Base-by-base conservation (phyloP, 1,140 invertebrate genomes). In the Papilio xuthus region DNA sequence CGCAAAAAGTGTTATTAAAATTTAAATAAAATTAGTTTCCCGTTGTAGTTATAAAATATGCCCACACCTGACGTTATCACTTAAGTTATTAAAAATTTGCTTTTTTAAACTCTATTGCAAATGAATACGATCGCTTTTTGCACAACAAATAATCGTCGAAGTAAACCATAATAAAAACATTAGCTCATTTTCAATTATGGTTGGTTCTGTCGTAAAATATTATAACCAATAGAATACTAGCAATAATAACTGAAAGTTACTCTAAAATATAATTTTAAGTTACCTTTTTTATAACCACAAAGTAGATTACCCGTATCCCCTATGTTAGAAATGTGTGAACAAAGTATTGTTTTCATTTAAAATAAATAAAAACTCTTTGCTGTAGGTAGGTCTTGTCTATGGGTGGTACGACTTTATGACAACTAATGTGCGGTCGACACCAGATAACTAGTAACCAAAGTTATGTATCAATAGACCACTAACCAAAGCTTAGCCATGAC, bases 291-390 rank as follows among this genome's bases (percentile, higher is more conserved):
- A 79, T 69, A 86, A 90, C 90, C 90, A 76, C 90, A 92, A 82
- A 86, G 84, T 80, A 87, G 87, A 92, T 92, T 92, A 91, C 90
- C 90, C 90, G 83, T 89, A 92, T 88, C 89, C 90, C 89, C 81
- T 89, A 90, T 92, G 82, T 88, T 88, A 87, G 86, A 89, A 83
- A 80, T 84, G 79, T 81, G 83, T 83, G 77, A 69, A 83, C 74
- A 81, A 79, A 77, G 42, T 73, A 72, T 76, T 73, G 72, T 79
- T 32, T 80, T 72, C 72, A 77, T 53, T 72, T 32, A 70, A 56
- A 60, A 50, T 69, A 79, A 44, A 72, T 72, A 76, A 76, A 76
- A 41, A n/a, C 37, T 9, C 73, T 12, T 72, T 82, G 84, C 82
- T 77, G 82, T 82, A 79, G 84, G 82, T 82, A 79, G 84, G 84